Evolutionary conservation across 2,888 invertebrate species (phyloP), one percentile per base, ranked within the genome.

Genomic region (Melitaea athalia): DNA sequence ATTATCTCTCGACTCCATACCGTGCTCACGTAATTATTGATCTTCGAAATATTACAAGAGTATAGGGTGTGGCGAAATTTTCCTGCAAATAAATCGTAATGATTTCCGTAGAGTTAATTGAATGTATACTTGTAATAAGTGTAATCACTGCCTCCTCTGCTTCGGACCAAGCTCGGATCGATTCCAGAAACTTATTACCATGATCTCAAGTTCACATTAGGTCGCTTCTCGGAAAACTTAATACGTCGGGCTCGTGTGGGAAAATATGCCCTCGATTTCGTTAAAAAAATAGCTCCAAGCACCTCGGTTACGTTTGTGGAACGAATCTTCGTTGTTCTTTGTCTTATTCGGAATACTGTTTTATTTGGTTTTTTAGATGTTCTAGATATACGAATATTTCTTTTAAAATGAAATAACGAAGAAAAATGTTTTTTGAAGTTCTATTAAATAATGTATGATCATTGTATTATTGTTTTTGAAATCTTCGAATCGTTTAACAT

Each of bases 151-250:
- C 31, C 47, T 12, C 47, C 17, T n/a, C 47, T 47, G 57, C 5
- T 55, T 38, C 42, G n/a, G 38, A 49, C 47, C 55, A 11, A 24
- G n/a, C 17, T 43, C 38, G 53, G 68, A 64, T 71, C 63, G 70
- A 50, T 76, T 76, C 77, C 75, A 77, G 74, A 61, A 75, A 77
- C 68, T 70, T 75, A 77, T 76, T 77, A 76, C 71, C 42, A 73
- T 68, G 72, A 65, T 71, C 74, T 63, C 68, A 68, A 52, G 59
- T 59, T 67, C 71, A 69, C 74, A 75, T 72, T 73, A 74, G 72
- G 70, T 49, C 64, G 61, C 31, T 77, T 77, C 75, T 71, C 45
- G 71, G 77, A 76, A 77, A 61, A 65, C 50, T 59, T 62, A 47
- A 67, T 62, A 52, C 66, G 17, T 53, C n/a, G 47, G n/a, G 14